phyloP scores from a whole-genome alignment of 2,797 vertebrate genomes.

The Sphenodon punctatus region DNA sequence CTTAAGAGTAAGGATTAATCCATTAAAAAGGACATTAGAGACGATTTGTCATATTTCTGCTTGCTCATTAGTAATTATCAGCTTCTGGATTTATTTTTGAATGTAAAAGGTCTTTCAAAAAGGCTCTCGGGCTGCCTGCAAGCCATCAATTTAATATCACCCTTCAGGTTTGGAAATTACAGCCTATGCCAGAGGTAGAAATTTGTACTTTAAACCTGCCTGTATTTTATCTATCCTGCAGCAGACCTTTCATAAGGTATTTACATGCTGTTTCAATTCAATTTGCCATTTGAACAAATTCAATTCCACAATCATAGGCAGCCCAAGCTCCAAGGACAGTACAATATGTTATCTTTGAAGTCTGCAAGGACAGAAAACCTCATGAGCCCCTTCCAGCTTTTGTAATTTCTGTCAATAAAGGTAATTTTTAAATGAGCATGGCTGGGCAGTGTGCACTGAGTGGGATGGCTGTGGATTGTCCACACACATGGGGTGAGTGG shows the following conservation, averaged over 20 bases:
- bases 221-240: neutral
- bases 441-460: too few relatives aligned
- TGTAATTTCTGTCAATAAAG: too few relatives aligned
- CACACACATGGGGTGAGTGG: too few relatives aligned
- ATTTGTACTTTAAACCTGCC: too few relatives aligned
- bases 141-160: neutral
- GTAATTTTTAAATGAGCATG: too few relatives aligned
- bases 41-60: too few relatives aligned
- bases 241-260: constrained; percentile 6
- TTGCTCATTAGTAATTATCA: neutral
- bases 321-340: constrained; percentile 20
- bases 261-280: neutral
- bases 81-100: neutral
- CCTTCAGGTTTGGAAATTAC: neutral
- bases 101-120: constrained; percentile 6
- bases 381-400: too few relatives aligned
- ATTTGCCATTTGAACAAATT: neutral
- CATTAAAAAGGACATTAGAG: too few relatives aligned
- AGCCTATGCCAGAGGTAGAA: neutral
- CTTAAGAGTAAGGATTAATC: too few relatives aligned
- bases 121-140: constrained; percentile 4
- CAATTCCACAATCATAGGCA: neutral
- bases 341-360: constrained; percentile 17
- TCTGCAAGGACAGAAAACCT: neutral
- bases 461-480: too few relatives aligned